Base-by-base conservation (phyloP, 1,140 invertebrate species). In the Bombus vancouverensis region DNA sequence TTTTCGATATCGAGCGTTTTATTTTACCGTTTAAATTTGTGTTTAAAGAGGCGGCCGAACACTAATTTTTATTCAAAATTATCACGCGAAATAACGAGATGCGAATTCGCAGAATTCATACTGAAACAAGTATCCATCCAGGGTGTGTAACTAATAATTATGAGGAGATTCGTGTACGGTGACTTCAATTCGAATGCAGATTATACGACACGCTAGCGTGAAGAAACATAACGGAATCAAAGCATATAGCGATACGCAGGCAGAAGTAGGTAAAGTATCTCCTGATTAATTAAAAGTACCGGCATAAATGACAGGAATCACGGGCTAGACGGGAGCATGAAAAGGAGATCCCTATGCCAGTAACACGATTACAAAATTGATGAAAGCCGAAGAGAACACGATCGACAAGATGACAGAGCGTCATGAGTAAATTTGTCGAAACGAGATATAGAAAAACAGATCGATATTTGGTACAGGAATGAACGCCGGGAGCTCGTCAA, bases 201-300 rank as follows among this genome's bases (percentile, higher is more conserved):
- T 73, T 62, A 66, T 22, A 34, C 71, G 44, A 80, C 28, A 78
- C 81, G 57, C 34, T 78, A 65, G 59, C 68, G 70, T 15, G 47
- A 53, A 15, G 72, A 72, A 83, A 25, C 65, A 68, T 83, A 90
- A 90, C 22, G 42, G 34, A 59, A 65, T 66, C 53, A 44, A 87
- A 62, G 74, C 28, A 34, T 65, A 76, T 34, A 57, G 32, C 22
- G 53, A 37, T 32, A 44, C 37, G 68, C 39, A 42, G 59, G 66
- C 73, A 76, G 86, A 90, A 88, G 59, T 87, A 65, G 86, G 76
- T 66, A 85, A 90, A 90, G 89, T 90, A 79, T 81, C 83, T 62
- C 44, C 37, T 88, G 83, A 90, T 90, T 90, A 90, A 90, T 90
- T 90, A 88, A 68, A 89, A 83, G 80, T 44, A 57, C 77, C 62